Base-by-base conservation (phyloP, 2,113 vertebrate species). In the Donacobius atricapilla region DNA sequence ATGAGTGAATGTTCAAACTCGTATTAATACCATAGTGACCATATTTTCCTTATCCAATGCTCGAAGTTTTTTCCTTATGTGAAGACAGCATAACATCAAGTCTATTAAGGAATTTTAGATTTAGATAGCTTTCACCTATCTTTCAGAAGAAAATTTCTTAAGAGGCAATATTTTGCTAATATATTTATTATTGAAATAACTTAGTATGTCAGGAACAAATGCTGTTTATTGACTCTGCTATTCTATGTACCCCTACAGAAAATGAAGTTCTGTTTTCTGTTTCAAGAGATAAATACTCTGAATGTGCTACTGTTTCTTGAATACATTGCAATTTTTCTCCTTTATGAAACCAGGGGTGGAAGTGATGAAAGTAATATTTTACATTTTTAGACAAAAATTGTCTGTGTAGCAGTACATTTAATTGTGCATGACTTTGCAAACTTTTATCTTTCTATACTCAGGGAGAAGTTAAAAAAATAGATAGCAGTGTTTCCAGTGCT, bases 391-490 rank as follows among this genome's bases (percentile, higher is more conserved):
- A 60, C 12, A 61, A 64, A 65, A 70, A 30, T 1, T 64, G 5
- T 87, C 45, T 83, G 22, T 50, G 57, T 78, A 65, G 11, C 9
- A 11, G 7, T 64, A 12, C 21, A 39, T 73, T 33, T 78, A 60
- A 77, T 66, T 45, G 22, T 51, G 15, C 23, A 7, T 71, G 44
- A 69, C 53, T 80, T 82, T 69, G 35, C 19, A 68, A 87, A 47
- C 80, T 68, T 86, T 69, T 54, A 90, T 85, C 97, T 97, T 94
- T 94, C 89, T 57, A 87, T 79, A 58, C 39, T 56, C 94, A 99
- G 99, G 99, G 99, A 97, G 99, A 99, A 98, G 97, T 98, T 96
- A 97, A 96, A 95, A 97, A 98, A 87, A 96, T 98, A 97, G 97
- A 99, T 48, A 96, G 56, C 47, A 97, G 96, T 73, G 91, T 98